phyloP scores from a whole-genome alignment of 1,140 invertebrate genomes.

The Bombus cullumanus region DNA sequence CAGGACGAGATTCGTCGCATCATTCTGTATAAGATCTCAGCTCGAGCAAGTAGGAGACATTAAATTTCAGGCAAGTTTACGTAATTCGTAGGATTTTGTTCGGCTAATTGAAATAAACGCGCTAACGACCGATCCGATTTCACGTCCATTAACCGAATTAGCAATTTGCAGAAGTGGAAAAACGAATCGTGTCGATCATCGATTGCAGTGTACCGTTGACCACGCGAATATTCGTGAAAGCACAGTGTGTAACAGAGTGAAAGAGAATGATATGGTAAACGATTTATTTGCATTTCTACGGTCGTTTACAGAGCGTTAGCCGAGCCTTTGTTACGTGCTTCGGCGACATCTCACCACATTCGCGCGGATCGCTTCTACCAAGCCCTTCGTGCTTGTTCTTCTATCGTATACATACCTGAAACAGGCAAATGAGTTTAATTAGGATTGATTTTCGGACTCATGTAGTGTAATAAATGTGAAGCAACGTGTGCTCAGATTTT shows the following conservation, averaged over 20 bases:
- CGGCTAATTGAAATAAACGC: constrained; percentile 25
- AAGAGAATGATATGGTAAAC: constrained; percentile 55
- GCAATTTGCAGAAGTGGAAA: constrained; percentile 3
- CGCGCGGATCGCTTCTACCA: neutral
- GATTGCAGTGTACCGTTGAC: neutral
- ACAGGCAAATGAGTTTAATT: constrained; percentile 46
- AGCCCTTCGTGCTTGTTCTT: neutral
- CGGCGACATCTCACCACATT: constrained; percentile 54
- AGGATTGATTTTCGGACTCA: neutral
- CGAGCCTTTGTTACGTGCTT: constrained; percentile 59
- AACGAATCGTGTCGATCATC: neutral
- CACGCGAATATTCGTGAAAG: constrained; percentile 25
- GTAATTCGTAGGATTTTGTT: constrained; percentile 14
- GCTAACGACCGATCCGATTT: neutral
- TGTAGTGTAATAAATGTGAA: no score
- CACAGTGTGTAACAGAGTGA: constrained; percentile 46
- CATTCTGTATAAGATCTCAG: neutral
- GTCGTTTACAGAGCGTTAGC: constrained; percentile 64
- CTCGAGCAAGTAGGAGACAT: neutral
- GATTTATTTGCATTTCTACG: constrained; percentile 67
- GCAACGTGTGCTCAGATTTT: no score
- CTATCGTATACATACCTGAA: constrained; percentile 63
- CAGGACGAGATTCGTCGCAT: neutral
- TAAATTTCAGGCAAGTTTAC: constrained; percentile 15
- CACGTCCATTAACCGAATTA: constrained; percentile 32